Percentiles rank a stretch among this genome's conserved stretches.
Evolutionary conservation across 2,888 invertebrate genomes (phyloP).

Genomic region (Polylopha cassiicola): DNA sequence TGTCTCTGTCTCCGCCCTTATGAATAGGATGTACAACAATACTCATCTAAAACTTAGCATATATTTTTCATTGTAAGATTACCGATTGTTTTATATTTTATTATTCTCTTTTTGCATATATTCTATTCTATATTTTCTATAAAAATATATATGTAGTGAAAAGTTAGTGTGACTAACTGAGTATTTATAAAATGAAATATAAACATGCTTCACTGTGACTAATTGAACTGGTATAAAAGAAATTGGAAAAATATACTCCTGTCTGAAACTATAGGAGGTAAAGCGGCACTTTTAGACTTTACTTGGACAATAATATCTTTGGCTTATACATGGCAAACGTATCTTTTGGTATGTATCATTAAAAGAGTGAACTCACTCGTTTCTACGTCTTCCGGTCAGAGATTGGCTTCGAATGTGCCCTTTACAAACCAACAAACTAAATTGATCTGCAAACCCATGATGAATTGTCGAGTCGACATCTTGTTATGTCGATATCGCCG

Average conservation of each 20-base stretch:
- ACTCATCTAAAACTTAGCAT: too few relatives aligned
- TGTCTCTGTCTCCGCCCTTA: too few relatives aligned
- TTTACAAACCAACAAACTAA: slow-evolving; percentile 32
- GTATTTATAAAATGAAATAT: slow-evolving; percentile 10
- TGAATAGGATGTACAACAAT: too few relatives aligned
- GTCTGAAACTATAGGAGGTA: slow-evolving; percentile 37
- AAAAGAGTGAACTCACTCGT: slow-evolving; percentile 23
- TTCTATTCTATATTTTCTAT: slow-evolving; percentile 14
- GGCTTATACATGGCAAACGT: slow-evolving; percentile 43
- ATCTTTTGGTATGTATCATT: slow-evolving; percentile 15
- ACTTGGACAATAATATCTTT: slow-evolving; percentile 72
- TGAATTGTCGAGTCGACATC: too few relatives aligned
- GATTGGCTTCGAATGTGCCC: slow-evolving; percentile 49
- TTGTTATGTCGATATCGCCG: too few relatives aligned
- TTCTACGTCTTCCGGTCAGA: slow-evolving; percentile 59
- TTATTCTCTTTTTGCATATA: slow-evolving; percentile 7
- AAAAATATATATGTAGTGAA: slow-evolving; percentile 3
- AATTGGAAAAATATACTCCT: slow-evolving; percentile 5
- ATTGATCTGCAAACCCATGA: slow-evolving; percentile 31
- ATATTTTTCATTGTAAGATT: too few relatives aligned
- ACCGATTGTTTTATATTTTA: too few relatives aligned
- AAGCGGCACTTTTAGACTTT: slow-evolving; percentile 70
- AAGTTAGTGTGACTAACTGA: slow-evolving; percentile 19
- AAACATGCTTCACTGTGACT: slow-evolving; percentile 14
- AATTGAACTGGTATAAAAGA: slow-evolving; percentile 7